Conservation (phyloP, 1,140 invertebrate genomes). For the Drosophila pandora region DNA sequence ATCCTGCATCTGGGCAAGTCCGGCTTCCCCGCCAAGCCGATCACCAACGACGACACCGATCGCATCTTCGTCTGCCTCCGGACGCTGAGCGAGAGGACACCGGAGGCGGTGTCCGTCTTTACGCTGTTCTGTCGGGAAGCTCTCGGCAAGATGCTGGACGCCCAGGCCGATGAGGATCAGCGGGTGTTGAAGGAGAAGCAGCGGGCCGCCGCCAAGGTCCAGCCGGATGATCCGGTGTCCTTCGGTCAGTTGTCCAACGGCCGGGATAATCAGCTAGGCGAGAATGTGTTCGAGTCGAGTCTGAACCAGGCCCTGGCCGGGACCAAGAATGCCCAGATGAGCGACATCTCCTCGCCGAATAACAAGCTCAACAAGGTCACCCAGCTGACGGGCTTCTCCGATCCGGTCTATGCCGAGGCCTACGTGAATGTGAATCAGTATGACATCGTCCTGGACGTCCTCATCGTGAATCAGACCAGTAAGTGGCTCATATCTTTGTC, state of each 20-base stretch:
- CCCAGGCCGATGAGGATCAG: slow-evolving; percentile 88
- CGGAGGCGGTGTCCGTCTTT: slow-evolving; percentile 90
- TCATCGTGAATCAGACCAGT: slow-evolving; percentile 99
- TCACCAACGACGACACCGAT: slow-evolving; percentile 98
- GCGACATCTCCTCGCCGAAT: slow-evolving; percentile 85
- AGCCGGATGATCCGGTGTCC: slow-evolving; percentile 94
- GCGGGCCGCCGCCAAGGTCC: slow-evolving; percentile 89
- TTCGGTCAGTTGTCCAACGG: slow-evolving; percentile 93
- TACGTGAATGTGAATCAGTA: slow-evolving; percentile 99
- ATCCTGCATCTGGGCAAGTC: slow-evolving; percentile 93
- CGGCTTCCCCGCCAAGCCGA: slow-evolving; percentile 88
- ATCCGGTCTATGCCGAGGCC: slow-evolving; percentile 99
- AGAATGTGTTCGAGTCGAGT: slow-evolving; percentile 98
- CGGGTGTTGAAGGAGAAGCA: slow-evolving; percentile 86
- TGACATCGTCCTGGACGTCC: slow-evolving; percentile 98
- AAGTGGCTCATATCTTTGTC: slow-evolving; percentile 21
- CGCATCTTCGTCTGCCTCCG: slow-evolving; percentile 93
- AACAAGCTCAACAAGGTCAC: slow-evolving; percentile 94
- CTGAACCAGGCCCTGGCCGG: slow-evolving; percentile 95
- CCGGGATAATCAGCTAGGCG: slow-evolving; percentile 90
- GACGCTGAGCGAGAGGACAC: slow-evolving; percentile 90
- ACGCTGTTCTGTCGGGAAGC: slow-evolving; percentile 91
- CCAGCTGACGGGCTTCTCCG: slow-evolving; percentile 99
- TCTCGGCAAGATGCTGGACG: slow-evolving; percentile 93
- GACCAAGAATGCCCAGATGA: slow-evolving; percentile 83